Evolutionary conservation across 2,888 invertebrate species (phyloP).

Genomic region (Venustoraphidia nigricollis): DNA sequence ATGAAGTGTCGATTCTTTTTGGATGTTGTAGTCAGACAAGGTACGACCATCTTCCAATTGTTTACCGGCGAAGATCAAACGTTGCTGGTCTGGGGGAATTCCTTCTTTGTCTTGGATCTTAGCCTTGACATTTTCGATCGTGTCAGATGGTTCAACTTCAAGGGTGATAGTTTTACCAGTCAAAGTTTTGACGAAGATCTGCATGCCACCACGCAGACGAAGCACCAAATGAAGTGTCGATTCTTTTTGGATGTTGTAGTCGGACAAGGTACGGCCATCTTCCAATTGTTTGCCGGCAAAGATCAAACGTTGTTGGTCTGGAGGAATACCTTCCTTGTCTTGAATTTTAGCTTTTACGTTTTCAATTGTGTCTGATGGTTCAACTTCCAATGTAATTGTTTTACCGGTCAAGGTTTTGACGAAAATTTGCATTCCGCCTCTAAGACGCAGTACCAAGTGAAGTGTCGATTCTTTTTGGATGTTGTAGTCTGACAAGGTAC

Average conservation of each 20-base stretch:
- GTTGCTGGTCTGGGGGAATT: slow-evolving; percentile 41
- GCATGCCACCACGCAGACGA: slow-evolving; percentile 49
- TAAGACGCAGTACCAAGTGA: slow-evolving; percentile 41
- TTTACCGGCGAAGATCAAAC: slow-evolving; percentile 50
- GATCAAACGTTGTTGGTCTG: slow-evolving; percentile 77
- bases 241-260: slow-evolving; percentile 84
- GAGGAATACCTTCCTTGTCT: slow-evolving; percentile 81
- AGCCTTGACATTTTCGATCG: slow-evolving; percentile 48
- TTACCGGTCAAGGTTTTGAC: slow-evolving; percentile 42
- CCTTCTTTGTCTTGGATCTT: slow-evolving; percentile 41
- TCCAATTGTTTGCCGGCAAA: slow-evolving; percentile 87
- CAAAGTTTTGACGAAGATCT: slow-evolving; percentile 38
- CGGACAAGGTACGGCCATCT: slow-evolving; percentile 65
- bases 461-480: slow-evolving; percentile 45
- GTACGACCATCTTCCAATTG: slow-evolving; percentile 55
- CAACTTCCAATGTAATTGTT: slow-evolving; percentile 39
- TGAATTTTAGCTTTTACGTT: slow-evolving; percentile 89
- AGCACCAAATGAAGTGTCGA: slow-evolving; percentile 86
- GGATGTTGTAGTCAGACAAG: slow-evolving; percentile 48
- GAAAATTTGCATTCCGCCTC: slow-evolving; percentile 53
- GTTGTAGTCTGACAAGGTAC: slow-evolving; percentile 46
- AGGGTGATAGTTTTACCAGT: slow-evolving; percentile 41
- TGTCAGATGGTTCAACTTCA: slow-evolving; percentile 44
- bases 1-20: slow-evolving; percentile 42
- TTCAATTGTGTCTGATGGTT: slow-evolving; percentile 80